Base-by-base conservation (phyloP, 1,140 invertebrate species). In the Musca vetustissima region DNA sequence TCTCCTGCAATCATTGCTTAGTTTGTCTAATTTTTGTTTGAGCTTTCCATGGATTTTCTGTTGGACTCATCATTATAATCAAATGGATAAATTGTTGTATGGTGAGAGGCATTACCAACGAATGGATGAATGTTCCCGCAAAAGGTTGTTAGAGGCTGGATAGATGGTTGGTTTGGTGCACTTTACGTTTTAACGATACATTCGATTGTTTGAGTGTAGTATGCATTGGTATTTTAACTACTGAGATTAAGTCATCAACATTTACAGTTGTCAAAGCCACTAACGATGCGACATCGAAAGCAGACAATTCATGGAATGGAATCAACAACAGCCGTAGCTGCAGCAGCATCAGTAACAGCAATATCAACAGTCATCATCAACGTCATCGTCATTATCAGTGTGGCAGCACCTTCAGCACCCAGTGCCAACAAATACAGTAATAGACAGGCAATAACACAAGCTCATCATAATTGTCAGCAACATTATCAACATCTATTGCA, bases 181-280 rank as follows among this genome's bases (percentile, higher is more conserved):
- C 28, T 28, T 28, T 28, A 4, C 28, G 28, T 8, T 3, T 8
- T 28, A 28, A 28, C 28, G 8, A 28, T 28, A 4, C 28, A 8
- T 28, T 8, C 28, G 8, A 4, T 28, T 3, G 28, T 17, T 4
- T 43, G 57, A 36, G 17, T 25, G 57, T n/a, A n/a, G n/a, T 19
- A 36, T 61, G 19, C 57, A 36, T 36, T 61, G 57, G 57, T 61
- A 61, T 61, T 61, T 61, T 61, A 61, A 61, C 57, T 61, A 61
- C 57, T 43, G 21, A 61, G 57, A 61, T 61, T 61, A 61, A 61
- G 57, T 61, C 57, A 61, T 61, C 57, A 61, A 61, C 57, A 61
- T 61, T 61, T 61, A 61, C 57, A 61, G 57, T 61, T 61, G 57
- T 61, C 57, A 61, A 61, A 61, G 57, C 57, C 36, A 61, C 57